phyloP scores from a whole-genome alignment of 1,140 invertebrate species.

The Hydropsyche tenuis region DNA sequence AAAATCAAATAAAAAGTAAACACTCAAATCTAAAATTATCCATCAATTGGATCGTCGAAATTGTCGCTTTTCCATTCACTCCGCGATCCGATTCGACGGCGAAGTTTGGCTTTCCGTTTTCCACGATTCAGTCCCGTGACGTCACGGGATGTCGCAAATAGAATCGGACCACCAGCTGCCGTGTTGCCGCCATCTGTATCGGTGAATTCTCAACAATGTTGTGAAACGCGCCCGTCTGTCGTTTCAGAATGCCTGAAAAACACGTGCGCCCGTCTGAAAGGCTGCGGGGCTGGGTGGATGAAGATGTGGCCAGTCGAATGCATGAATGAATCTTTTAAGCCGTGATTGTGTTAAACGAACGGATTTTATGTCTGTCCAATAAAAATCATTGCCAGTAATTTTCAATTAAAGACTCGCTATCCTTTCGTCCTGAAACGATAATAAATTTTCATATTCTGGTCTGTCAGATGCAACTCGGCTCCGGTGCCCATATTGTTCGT shows the following conservation, averaged over 20 bases:
- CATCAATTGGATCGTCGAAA: no score
- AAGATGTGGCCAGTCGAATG: not conserved
- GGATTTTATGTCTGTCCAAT: slow-evolving; percentile 2
- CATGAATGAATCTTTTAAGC: not conserved
- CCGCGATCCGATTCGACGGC: no score
- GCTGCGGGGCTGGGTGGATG: not conserved
- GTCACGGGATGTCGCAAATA: not conserved
- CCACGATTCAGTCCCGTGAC: not conserved
- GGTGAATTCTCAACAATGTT: slow-evolving; percentile 8
- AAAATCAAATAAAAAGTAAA: no score
- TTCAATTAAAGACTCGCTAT: slow-evolving; percentile 28
- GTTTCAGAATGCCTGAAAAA: not conserved
- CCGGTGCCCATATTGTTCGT: no score
- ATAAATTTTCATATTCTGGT: slow-evolving; percentile 16
- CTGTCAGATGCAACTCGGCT: not conserved
- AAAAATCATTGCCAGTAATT: slow-evolving; percentile 11
- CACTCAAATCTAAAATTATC: no score
- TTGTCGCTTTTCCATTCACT: no score
- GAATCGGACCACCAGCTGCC: slow-evolving; percentile 1
- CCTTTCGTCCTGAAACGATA: not conserved
- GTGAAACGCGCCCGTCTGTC: not conserved
- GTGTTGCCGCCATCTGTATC: not conserved
- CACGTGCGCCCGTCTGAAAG: not conserved
- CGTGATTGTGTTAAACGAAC: not conserved
- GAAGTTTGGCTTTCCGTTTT: not conserved